phyloP scores from a whole-genome alignment of 1,140 invertebrate species.

The Drosophila funebris region DNA sequence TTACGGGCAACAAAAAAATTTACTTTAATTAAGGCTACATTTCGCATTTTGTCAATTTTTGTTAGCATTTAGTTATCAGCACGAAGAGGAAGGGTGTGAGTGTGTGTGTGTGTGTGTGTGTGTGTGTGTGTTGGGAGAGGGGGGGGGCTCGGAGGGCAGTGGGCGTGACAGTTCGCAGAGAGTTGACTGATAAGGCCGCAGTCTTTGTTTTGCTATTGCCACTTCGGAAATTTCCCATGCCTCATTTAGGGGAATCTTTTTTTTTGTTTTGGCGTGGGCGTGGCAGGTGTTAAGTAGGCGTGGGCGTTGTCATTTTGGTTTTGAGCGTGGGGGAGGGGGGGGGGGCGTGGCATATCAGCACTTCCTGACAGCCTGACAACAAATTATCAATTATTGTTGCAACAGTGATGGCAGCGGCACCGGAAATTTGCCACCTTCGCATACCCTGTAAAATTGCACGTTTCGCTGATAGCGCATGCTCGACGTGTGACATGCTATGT shows the following conservation, averaged over 20 bases:
- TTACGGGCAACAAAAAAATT: not conserved
- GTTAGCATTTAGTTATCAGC: not conserved
- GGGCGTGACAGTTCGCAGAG: not conserved
- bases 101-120: not conserved
- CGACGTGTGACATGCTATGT: not conserved
- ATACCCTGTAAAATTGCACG: constrained; percentile 15
- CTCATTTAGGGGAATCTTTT: not conserved
- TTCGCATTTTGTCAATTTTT: constrained; percentile 22
- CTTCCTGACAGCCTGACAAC: constrained; percentile 39
- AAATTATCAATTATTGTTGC: constrained; percentile 44
- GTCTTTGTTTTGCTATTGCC: constrained; percentile 16
- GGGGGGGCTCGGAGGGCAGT: not conserved
- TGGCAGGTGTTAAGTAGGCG: too few relatives aligned
- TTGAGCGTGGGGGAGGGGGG: not conserved
- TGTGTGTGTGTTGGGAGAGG: not conserved
- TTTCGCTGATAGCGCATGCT: not conserved
- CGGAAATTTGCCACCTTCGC: constrained; percentile 33
- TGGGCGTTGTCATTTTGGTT: not conserved
- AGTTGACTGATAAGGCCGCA: constrained; percentile 7
- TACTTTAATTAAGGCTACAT: constrained; percentile 24
- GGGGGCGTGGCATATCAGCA: constrained; percentile 25
- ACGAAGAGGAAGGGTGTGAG: not conserved
- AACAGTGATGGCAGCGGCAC: not conserved
- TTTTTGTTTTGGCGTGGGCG: too few relatives aligned
- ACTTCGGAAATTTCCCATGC: not conserved